A percentile compares a stretch with the other conserved stretches of the same genome.
Conservation (phyloP, 1,140 invertebrate genomes). For the Drosophila lowei region DNA sequence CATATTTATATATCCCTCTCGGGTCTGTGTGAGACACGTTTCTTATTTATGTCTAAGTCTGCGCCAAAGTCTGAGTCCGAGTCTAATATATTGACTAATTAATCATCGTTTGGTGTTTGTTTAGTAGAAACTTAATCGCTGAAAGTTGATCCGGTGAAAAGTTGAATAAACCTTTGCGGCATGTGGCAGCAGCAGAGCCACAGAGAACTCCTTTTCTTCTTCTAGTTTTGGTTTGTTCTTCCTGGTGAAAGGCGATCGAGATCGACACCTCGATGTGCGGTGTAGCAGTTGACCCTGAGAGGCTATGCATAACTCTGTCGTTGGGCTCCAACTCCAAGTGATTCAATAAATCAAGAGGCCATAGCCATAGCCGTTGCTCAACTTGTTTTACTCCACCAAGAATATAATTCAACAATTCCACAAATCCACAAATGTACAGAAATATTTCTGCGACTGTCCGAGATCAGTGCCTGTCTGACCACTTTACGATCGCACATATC, state of each 20-base stretch:
- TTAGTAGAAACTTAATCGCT: constrained; percentile 33
- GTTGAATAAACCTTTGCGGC: constrained; percentile 64
- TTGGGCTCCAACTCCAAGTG: constrained; percentile 40
- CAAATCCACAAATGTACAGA: constrained; percentile 10
- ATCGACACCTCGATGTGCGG: constrained; percentile 7
- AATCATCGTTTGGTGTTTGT: constrained; percentile 51
- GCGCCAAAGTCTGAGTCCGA: neutral
- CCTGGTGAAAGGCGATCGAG: constrained; percentile 43
- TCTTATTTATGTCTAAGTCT: constrained; percentile 20
- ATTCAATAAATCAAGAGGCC: constrained; percentile 64
- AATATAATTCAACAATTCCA: constrained; percentile 33
- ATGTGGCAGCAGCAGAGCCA: neutral
- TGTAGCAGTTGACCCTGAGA: constrained; percentile 35
- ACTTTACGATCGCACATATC: constrained; percentile 32
- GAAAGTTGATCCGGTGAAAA: constrained; percentile 41
- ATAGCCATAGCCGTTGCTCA: constrained; percentile 44
- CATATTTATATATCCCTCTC: constrained; percentile 47
- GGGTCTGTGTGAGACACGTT: constrained; percentile 47
- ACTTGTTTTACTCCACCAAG: constrained; percentile 50
- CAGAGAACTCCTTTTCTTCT: constrained; percentile 41
- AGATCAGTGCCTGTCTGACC: constrained; percentile 49
- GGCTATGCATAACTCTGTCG: constrained; percentile 39
- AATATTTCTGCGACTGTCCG: constrained; percentile 48
- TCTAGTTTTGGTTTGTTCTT: constrained; percentile 5
- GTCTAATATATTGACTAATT: constrained; percentile 57